Percentiles rank a stretch among this genome's conserved stretches.
Evolutionary conservation across 53 echinoderm and acorn worm species (phyloP).

Genomic region (Pentamera pediparva): DNA sequence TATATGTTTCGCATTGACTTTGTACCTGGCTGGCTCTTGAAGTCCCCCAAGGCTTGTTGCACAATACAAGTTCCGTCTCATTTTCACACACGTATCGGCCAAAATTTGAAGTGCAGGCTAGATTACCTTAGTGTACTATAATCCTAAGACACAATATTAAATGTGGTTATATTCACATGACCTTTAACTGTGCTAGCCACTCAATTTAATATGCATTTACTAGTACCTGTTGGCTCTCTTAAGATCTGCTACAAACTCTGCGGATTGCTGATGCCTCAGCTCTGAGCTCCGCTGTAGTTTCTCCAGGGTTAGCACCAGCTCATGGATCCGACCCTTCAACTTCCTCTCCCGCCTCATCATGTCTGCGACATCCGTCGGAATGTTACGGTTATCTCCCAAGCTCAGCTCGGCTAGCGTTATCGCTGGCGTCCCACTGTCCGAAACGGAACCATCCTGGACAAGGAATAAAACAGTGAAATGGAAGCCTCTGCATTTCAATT

Average conservation of each 20-base stretch:
- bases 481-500: too few relatives aligned
- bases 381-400: constrained; percentile 65
- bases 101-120: too few relatives aligned
- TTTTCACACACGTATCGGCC: too few relatives aligned
- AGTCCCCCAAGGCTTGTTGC: too few relatives aligned
- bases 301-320: constrained; percentile 87
- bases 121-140: too few relatives aligned
- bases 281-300: constrained; percentile 98
- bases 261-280: constrained; percentile 94
- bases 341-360: constrained; percentile 75
- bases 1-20: too few relatives aligned
- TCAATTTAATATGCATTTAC: not conserved
- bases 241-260: constrained; percentile 96
- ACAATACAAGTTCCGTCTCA: too few relatives aligned
- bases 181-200: not conserved
- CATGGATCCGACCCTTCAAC: constrained; percentile 79
- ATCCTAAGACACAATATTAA: too few relatives aligned
- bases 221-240: constrained; percentile 96
- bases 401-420: constrained; percentile 92
- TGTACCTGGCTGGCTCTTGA: too few relatives aligned
- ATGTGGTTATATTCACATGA: not conserved
- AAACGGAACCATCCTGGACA: constrained; percentile 25
- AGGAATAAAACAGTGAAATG: not conserved
- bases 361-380: constrained; percentile 62
- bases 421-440: constrained; percentile 59